Percentiles rank a stretch among this genome's conserved stretches.
Evolutionary conservation across 2,113 vertebrate species (phyloP).

Genomic region (Passer domesticus): DNA sequence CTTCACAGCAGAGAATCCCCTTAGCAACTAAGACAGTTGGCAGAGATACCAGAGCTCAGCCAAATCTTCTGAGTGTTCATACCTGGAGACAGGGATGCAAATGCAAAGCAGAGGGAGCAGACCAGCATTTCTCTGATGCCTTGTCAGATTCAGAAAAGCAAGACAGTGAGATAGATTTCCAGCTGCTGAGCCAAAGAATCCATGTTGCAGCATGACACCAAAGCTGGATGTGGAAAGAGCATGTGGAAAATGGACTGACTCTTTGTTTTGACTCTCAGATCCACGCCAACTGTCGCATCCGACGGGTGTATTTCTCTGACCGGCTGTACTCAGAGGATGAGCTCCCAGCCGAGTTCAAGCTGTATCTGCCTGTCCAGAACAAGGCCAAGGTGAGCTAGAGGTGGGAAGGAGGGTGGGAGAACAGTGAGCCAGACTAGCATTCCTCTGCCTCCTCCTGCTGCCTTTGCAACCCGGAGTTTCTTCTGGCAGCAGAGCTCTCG

Average conservation of each 20-base stretch:
- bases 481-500: neutral
- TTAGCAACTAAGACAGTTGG: neutral
- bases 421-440: neutral
- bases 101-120: neutral
- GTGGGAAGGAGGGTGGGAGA: neutral
- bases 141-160: neutral
- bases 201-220: neutral
- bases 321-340: constrained; percentile 95
- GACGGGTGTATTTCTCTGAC: constrained; percentile 97
- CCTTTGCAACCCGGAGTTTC: neutral
- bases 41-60: neutral
- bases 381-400: constrained; percentile 88
- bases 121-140: neutral
- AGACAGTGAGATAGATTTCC: neutral
- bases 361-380: constrained; percentile 93
- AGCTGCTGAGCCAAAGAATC: neutral
- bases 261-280: constrained; percentile 76
- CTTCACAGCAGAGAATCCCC: neutral
- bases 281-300: constrained; percentile 94
- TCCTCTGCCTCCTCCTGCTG: neutral
- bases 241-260: neutral
- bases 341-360: constrained; percentile 96
- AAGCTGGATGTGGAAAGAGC: neutral
- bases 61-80: neutral
- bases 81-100: neutral